Evolutionary conservation across 2,113 vertebrate genomes (phyloP).

Genomic region (Melanerpes aurifrons): DNA sequence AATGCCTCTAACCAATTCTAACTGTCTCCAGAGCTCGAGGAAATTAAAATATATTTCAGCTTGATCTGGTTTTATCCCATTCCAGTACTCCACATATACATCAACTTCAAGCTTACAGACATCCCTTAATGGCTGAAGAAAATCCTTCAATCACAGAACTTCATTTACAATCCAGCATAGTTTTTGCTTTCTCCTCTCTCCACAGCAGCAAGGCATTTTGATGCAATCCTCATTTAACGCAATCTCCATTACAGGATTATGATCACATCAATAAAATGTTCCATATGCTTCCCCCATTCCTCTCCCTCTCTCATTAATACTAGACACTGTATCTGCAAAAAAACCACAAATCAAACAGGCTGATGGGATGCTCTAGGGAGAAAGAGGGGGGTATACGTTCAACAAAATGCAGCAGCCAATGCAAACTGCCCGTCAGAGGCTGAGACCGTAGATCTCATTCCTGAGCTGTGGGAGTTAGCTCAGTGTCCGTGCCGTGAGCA

Average conservation of each 20-base stretch:
- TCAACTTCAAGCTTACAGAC: constrained; percentile 64
- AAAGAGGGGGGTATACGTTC: not conserved
- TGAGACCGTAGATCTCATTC: not conserved
- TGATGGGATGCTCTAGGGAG: constrained; percentile 18
- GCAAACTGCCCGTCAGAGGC: constrained; percentile 34
- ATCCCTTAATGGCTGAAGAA: constrained; percentile 25
- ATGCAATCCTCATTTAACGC: constrained; percentile 67
- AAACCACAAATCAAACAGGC: not conserved
- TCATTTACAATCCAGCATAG: constrained; percentile 61
- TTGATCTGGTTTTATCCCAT: constrained; percentile 20
- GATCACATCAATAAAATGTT: constrained; percentile 64
- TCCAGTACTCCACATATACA: constrained; percentile 4
- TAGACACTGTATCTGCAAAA: not conserved
- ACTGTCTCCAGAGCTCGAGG: constrained; percentile 5
- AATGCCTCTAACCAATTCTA: constrained; percentile 29
- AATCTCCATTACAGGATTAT: constrained; percentile 71
- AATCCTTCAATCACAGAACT: constrained; percentile 69
- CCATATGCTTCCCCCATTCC: constrained; percentile 1
- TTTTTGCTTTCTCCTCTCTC: constrained; percentile 12
- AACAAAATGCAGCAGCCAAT: constrained; percentile 24
- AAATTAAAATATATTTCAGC: constrained; percentile 8
- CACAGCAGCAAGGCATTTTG: constrained; percentile 52
- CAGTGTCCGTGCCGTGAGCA: not conserved
- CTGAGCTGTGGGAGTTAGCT: not conserved
- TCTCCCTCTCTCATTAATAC: not conserved